phyloP scores from a whole-genome alignment of 1,140 invertebrate genomes.

The Drosophila neocordata region DNA sequence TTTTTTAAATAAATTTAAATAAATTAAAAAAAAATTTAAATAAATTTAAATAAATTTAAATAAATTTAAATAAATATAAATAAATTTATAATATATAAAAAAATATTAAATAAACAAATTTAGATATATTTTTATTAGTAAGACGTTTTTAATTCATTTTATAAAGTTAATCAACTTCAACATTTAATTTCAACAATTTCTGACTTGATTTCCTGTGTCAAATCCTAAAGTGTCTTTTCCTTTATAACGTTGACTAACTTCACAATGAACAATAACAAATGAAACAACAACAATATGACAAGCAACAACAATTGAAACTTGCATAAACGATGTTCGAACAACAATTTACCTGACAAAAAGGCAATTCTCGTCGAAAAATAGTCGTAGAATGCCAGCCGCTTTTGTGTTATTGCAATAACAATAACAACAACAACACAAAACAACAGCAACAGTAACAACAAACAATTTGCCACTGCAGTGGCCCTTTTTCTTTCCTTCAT shows the following conservation, averaged over 20 bases:
- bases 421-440: slow-evolving; percentile 36
- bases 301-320: slow-evolving; percentile 43
- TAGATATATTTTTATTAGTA: too few species aligned
- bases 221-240: background rate
- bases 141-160: too few species aligned
- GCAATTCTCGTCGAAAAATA: slow-evolving; percentile 34
- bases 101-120: too few species aligned
- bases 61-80: too few species aligned
- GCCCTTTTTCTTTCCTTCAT: slow-evolving; percentile 28
- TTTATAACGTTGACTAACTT: background rate
- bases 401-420: slow-evolving; percentile 57
- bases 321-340: slow-evolving; percentile 55
- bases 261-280: slow-evolving; percentile 10
- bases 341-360: slow-evolving; percentile 49
- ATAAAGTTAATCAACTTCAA: too few species aligned
- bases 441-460: slow-evolving; percentile 23
- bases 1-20: too few species aligned
- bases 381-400: slow-evolving; percentile 41
- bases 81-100: too few species aligned
- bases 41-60: too few species aligned
- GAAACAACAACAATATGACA: slow-evolving; percentile 24
- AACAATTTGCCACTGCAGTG: slow-evolving; percentile 71
- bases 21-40: too few species aligned
- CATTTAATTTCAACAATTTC: too few species aligned
- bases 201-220: background rate